These are phyloP conservation scores for Hydrozoanthus tunicans DNA, from an alignment of 64 coral and sea anemone genomes.

Conservation along the genomic window DNA sequence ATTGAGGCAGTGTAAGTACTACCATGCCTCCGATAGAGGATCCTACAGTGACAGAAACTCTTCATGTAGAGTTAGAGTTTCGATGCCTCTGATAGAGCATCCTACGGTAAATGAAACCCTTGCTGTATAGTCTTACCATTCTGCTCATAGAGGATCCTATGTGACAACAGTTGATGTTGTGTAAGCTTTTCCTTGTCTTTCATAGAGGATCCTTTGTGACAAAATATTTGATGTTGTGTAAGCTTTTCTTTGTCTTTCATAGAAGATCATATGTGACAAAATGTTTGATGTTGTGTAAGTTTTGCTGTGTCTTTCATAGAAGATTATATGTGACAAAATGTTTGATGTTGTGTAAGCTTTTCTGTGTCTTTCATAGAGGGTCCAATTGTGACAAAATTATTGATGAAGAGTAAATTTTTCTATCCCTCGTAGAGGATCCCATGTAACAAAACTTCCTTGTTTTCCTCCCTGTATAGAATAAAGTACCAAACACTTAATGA, in stretches of 20 bases:
- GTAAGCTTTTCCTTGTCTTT: constrained; percentile 47
- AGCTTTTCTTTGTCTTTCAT: background rate
- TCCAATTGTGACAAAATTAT: too few relatives aligned
- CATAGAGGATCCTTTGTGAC: constrained; percentile 67
- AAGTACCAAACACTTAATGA: constrained; percentile 88
- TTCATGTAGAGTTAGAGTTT: constrained; percentile 62
- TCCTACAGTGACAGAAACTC: constrained; percentile 58
- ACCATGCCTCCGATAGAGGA: constrained; percentile 73
- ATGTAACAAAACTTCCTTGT: constrained; percentile 18
- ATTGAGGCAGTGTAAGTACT: background rate
- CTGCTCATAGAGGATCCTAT: too few relatives aligned
- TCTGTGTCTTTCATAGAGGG: too few relatives aligned
- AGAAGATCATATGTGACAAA: background rate
- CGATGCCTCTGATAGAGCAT: too few relatives aligned
- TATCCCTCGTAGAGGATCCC: constrained; percentile 51
- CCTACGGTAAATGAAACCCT: constrained; percentile 35
- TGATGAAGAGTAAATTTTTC: too few relatives aligned
- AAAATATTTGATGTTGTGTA: constrained; percentile 66
- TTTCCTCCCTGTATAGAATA: constrained; percentile 47
- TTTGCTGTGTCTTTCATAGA: too few relatives aligned
- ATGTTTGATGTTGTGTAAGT: constrained; percentile 72
- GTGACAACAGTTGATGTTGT: too few relatives aligned
- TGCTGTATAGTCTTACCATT: constrained; percentile 3
- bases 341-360: too few relatives aligned
- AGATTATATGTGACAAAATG: too few relatives aligned